A percentile compares a stretch with the other conserved stretches of the same genome.
phyloP scores from a whole-genome alignment of 2,113 vertebrate species.

The Dasypus novemcinctus region DNA sequence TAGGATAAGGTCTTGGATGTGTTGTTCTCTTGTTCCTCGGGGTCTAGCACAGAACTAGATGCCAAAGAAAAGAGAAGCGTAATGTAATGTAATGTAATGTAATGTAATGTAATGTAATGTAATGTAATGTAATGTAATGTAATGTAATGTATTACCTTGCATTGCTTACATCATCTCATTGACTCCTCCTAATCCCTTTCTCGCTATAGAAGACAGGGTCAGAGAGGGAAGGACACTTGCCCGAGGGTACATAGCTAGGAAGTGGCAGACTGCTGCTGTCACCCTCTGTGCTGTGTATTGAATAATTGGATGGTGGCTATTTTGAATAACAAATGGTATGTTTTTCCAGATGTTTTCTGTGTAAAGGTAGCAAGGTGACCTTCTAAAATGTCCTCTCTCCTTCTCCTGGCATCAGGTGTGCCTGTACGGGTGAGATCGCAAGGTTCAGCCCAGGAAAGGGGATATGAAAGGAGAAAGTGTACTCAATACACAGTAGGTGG shows the following conservation, averaged over 20 bases:
- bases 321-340: neutral
- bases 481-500: neutral
- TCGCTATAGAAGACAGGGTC: neutral
- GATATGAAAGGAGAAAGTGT: neutral
- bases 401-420: neutral
- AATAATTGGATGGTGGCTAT: neutral
- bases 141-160: neutral
- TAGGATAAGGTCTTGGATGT: neutral
- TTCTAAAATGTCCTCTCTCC: neutral
- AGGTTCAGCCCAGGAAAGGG: neutral
- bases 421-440: neutral
- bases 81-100: accelerated
- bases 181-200: neutral
- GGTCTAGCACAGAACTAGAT: neutral
- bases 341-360: neutral
- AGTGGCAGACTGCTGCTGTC: neutral
- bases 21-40: neutral
- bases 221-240: neutral
- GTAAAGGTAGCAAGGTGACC: neutral
- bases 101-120: too few relatives aligned
- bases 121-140: too few relatives aligned
- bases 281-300: neutral
- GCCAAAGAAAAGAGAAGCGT: neutral
- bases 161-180: neutral
- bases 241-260: too few relatives aligned